phyloP scores from a whole-genome alignment of 2,888 invertebrate genomes.

The Nemurella pictetii region DNA sequence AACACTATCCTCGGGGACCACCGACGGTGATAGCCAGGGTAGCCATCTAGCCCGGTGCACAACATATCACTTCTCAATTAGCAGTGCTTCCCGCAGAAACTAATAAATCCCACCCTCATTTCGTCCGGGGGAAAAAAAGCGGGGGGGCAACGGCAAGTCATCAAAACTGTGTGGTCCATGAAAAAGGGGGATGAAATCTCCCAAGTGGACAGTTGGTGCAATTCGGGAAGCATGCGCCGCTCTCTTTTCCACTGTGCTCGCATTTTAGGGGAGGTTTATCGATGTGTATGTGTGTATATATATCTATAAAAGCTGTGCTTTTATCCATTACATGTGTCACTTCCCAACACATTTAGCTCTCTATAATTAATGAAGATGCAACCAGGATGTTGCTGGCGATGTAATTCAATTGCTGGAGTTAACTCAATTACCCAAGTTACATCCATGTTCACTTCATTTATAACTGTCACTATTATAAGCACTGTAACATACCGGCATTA shows the following conservation, averaged over 20 bases:
- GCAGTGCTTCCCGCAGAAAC: slow-evolving; percentile 33
- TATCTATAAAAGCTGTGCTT: slow-evolving; percentile 25
- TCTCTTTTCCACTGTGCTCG: not conserved
- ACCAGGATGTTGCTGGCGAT: slow-evolving; percentile 14
- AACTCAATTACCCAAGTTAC: slow-evolving; percentile 27
- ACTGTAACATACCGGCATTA: not conserved
- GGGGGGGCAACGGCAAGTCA: slow-evolving; percentile 27
- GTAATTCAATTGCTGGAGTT: slow-evolving; percentile 27
- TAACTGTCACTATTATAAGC: slow-evolving; percentile 24
- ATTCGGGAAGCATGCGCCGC: not conserved
- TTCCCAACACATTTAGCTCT: slow-evolving; percentile 24
- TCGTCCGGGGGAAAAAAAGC: slow-evolving; percentile 27
- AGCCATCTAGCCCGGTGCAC: slow-evolving; percentile 30
- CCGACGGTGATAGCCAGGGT: slow-evolving; percentile 33
- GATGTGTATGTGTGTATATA: slow-evolving; percentile 5
- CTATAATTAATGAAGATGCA: slow-evolving; percentile 29
- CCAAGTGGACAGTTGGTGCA: slow-evolving; percentile 29
- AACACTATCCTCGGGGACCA: slow-evolving; percentile 32
- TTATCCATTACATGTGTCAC: slow-evolving; percentile 26
- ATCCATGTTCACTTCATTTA: slow-evolving; percentile 28
- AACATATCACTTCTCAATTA: slow-evolving; percentile 40
- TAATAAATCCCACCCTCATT: slow-evolving; percentile 41
- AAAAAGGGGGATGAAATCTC: slow-evolving; percentile 12
- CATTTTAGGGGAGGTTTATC: slow-evolving; percentile 27
- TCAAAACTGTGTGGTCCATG: slow-evolving; percentile 25